phyloP scores from a whole-genome alignment of 2,797 vertebrate species.

The Ctenochaetus hawaiiensis region DNA sequence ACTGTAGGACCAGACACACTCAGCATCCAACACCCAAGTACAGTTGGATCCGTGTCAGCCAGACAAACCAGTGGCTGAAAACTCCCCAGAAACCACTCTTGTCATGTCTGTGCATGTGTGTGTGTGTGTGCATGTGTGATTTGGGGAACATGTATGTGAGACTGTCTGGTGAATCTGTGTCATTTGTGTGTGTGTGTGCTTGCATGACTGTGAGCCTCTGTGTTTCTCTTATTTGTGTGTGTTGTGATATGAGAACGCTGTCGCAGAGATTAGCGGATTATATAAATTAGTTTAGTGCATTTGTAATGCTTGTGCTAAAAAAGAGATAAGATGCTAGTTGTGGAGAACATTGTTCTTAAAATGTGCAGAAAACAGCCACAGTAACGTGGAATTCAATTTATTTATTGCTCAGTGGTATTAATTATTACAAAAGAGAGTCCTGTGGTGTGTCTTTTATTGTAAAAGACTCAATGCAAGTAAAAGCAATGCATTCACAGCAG shows the following conservation, averaged over 20 bases:
- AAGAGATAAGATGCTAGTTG: slow-evolving; percentile 50
- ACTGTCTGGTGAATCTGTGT: slow-evolving; percentile 18
- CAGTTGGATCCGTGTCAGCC: slow-evolving; percentile 60
- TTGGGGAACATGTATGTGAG: not conserved
- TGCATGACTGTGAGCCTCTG: not conserved
- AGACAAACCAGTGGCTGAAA: slow-evolving; percentile 37
- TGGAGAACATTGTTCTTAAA: slow-evolving; percentile 49
- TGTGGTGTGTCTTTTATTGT: slow-evolving; percentile 9
- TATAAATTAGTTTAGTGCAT: slow-evolving; percentile 57
- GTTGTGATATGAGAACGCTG: slow-evolving; percentile 29
- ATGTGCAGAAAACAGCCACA: slow-evolving; percentile 33
- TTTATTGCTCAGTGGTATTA: slow-evolving; percentile 25
- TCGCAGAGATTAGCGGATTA: slow-evolving; percentile 61
- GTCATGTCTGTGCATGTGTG: not conserved
- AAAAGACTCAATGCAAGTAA: not conserved
- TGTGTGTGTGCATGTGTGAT: not conserved
- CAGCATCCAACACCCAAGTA: slow-evolving; percentile 43
- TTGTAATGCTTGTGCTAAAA: slow-evolving; percentile 51
- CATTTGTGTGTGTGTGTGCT: not conserved
- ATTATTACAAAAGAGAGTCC: slow-evolving; percentile 27
- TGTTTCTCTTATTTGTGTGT: not conserved
- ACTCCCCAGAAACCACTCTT: slow-evolving; percentile 6
- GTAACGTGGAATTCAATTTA: slow-evolving; percentile 40
- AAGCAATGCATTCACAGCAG: slow-evolving; percentile 1
- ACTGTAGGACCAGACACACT: slow-evolving; percentile 50